These are phyloP conservation scores for Anarhynchus alexandrinus DNA, from an alignment of 2,113 vertebrate genomes.

Conservation along the genomic window DNA sequence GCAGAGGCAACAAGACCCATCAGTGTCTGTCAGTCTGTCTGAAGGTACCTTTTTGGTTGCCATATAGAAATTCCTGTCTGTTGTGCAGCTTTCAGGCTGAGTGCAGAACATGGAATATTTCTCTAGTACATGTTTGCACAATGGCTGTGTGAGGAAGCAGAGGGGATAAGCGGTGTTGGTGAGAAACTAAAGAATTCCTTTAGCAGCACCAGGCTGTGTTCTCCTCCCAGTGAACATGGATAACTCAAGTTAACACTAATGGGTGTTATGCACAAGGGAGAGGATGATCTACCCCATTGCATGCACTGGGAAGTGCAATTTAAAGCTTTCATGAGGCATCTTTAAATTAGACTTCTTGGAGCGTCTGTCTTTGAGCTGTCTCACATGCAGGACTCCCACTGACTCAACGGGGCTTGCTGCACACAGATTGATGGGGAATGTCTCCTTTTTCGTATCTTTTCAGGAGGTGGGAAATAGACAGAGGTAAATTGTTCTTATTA, in stretches of 20 bases:
- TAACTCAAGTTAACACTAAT: background rate
- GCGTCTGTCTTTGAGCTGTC: background rate
- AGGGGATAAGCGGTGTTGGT: background rate
- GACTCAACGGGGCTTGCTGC: background rate
- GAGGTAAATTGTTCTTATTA: background rate
- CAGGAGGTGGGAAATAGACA: background rate
- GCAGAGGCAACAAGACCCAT: background rate
- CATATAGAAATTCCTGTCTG: background rate
- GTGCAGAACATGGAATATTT: background rate
- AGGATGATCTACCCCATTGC: background rate
- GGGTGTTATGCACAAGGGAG: background rate
- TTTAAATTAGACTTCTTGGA: constrained; percentile 5
- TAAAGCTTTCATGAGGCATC: constrained; percentile 43
- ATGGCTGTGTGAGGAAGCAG: background rate
- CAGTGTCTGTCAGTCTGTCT: background rate
- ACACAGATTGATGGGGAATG: background rate
- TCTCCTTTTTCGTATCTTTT: background rate
- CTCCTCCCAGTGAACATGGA: background rate
- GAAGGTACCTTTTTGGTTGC: background rate
- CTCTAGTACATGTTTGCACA: background rate
- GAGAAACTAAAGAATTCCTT: background rate
- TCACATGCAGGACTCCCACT: background rate
- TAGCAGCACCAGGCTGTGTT: background rate
- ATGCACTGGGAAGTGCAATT: constrained; percentile 14
- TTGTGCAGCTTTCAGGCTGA: background rate